Conservation (phyloP, 1,140 invertebrate species). For the Platorchestia sp. region DNA sequence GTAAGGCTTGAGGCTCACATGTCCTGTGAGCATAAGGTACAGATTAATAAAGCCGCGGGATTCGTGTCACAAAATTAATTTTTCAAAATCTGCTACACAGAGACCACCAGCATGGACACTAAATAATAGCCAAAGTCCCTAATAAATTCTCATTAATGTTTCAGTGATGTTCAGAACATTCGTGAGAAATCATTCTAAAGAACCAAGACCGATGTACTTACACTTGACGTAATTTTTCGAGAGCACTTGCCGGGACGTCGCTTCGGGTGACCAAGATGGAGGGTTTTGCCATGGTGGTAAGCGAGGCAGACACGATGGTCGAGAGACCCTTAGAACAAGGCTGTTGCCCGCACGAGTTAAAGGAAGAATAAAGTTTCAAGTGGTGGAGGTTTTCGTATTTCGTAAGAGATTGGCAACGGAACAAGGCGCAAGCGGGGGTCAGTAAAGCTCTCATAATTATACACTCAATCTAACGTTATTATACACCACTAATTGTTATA, state of each 20-base stretch:
- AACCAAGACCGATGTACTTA: constrained; percentile 70
- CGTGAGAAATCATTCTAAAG: background rate
- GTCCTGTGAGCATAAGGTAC: background rate
- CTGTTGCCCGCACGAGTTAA: background rate
- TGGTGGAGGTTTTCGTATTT: background rate
- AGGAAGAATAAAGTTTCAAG: background rate
- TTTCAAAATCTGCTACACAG: background rate
- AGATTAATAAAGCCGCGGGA: background rate
- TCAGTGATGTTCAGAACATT: too few species aligned
- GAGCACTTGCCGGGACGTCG: constrained; percentile 74
- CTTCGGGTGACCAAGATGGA: constrained; percentile 75
- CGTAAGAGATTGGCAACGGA: background rate
- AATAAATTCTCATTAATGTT: too few species aligned
- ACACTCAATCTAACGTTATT: background rate
- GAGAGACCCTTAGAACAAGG: background rate
- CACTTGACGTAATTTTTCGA: constrained; percentile 75
- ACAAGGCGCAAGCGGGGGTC: background rate
- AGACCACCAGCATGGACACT: background rate
- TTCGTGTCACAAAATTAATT: background rate
- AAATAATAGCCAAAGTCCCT: background rate
- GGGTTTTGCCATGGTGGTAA: constrained; percentile 61
- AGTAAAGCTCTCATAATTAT: background rate
- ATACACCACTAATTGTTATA: background rate
- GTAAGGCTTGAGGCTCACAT: background rate
- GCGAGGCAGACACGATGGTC: background rate